phyloP scores from a whole-genome alignment of 2,113 vertebrate species.

The pig (Sus scrofa) region DNA sequence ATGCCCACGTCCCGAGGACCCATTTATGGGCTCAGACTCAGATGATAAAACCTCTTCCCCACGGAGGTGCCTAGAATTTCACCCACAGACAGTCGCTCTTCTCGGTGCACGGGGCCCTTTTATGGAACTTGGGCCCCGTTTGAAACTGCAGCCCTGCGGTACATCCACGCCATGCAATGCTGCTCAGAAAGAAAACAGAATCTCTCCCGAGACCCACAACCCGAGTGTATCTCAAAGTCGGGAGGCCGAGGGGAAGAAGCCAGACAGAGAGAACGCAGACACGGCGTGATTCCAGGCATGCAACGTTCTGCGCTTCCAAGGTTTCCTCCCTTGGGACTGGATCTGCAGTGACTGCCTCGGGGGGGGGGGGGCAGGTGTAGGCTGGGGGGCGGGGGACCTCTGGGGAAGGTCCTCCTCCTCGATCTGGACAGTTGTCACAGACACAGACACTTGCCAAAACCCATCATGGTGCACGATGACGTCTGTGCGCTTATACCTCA shows the following conservation, averaged over 20 bases:
- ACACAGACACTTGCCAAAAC: not conserved
- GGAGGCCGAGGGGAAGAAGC: not conserved
- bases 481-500: not conserved
- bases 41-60: not conserved
- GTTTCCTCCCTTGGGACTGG: accelerated
- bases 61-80: not conserved
- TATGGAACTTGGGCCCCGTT: not conserved
- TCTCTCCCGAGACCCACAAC: accelerated
- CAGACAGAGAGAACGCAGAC: accelerated
- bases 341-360: not conserved
- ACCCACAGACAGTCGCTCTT: not conserved
- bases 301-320: accelerated
- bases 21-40: not conserved
- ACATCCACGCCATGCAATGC: accelerated
- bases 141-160: not conserved
- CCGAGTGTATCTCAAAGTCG: accelerated
- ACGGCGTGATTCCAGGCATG: accelerated
- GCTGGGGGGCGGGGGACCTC: not conserved
- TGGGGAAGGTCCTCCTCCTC: not conserved
- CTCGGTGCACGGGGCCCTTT: not conserved
- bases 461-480: accelerated
- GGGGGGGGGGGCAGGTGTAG: not conserved
- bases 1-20: not conserved
- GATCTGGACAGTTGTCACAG: not conserved
- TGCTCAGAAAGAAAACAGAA: too few relatives aligned